A percentile compares a stretch with the other conserved stretches of the same genome.
phyloP scores from a whole-genome alignment of 2,797 vertebrate genomes.

The Gephyroberyx darwinii region DNA sequence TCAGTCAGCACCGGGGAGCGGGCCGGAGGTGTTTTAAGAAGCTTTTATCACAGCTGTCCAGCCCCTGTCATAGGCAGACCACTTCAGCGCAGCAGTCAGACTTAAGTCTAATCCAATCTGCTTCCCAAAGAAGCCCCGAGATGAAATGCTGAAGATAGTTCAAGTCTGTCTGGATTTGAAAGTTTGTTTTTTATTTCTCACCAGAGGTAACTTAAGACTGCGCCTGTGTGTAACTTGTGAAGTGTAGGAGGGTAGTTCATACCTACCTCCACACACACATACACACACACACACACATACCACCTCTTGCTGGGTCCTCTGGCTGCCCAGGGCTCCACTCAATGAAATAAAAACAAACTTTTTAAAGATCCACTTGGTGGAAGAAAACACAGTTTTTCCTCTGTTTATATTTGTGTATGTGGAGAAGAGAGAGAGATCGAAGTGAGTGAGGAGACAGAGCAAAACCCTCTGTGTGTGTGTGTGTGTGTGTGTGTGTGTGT shows the following conservation, averaged over 20 bases:
- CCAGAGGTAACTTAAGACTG: conserved; percentile 10
- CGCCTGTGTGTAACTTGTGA: neutral
- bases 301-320: neutral
- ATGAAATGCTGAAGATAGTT: conserved; percentile 46
- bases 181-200: conserved; percentile 10
- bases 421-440: neutral
- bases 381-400: neutral
- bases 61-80: conserved; percentile 47
- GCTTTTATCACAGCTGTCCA: conserved; percentile 70
- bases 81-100: conserved; percentile 34
- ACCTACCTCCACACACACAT: too few species aligned
- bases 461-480: neutral
- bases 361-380: neutral
- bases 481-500: neutral
- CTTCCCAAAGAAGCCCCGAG: conserved; percentile 25
- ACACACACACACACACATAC: too few species aligned
- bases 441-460: neutral
- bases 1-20: conserved; percentile 64
- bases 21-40: conserved; percentile 64
- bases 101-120: conserved; percentile 57
- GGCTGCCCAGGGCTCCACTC: neutral
- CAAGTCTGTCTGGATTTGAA: conserved; percentile 43
- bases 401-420: conserved; percentile 1
- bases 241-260: too few species aligned
- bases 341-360: neutral